Evolutionary conservation across 2,888 invertebrate genomes (phyloP).

Genomic region (Oscheius sp.): DNA sequence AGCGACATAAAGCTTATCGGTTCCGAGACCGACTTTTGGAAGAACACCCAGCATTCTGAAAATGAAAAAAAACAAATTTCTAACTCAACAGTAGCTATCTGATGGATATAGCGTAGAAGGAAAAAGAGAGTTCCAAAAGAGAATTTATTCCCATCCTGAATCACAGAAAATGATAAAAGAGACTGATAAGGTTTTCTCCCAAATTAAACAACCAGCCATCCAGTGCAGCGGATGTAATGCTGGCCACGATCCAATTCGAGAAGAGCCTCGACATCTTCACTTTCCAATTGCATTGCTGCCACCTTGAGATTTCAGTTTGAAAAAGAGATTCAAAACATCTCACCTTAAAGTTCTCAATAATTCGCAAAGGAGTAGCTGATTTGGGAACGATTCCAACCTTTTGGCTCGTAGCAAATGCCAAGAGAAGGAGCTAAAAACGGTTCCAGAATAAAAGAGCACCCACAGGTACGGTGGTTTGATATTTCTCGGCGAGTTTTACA

Average conservation of each 20-base stretch:
- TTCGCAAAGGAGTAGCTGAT: slow-evolving; percentile 60
- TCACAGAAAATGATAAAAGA: background rate
- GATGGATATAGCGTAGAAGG: background rate
- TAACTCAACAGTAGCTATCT: background rate
- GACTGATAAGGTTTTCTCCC: background rate
- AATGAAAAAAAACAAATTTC: background rate
- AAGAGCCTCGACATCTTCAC: slow-evolving; percentile 54
- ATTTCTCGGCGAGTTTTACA: slow-evolving; percentile 75
- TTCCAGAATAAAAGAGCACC: background rate
- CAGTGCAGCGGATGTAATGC: slow-evolving; percentile 44
- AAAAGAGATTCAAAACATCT: background rate
- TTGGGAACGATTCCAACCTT: slow-evolving; percentile 74
- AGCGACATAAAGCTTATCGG: background rate
- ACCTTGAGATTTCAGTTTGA: slow-evolving; percentile 25
- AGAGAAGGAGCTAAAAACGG: slow-evolving; percentile 71
- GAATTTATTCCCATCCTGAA: background rate
- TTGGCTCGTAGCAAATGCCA: slow-evolving; percentile 82
- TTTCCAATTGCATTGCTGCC: slow-evolving; percentile 39
- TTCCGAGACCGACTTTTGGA: background rate
- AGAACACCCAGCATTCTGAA: background rate
- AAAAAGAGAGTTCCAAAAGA: background rate
- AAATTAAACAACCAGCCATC: slow-evolving; percentile 12
- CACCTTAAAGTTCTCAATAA: slow-evolving; percentile 60
- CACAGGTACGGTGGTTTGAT: slow-evolving; percentile 70
- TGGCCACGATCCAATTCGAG: slow-evolving; percentile 49